Base-by-base conservation (phyloP, 2,113 vertebrate genomes). In the Octodon degus region DNA sequence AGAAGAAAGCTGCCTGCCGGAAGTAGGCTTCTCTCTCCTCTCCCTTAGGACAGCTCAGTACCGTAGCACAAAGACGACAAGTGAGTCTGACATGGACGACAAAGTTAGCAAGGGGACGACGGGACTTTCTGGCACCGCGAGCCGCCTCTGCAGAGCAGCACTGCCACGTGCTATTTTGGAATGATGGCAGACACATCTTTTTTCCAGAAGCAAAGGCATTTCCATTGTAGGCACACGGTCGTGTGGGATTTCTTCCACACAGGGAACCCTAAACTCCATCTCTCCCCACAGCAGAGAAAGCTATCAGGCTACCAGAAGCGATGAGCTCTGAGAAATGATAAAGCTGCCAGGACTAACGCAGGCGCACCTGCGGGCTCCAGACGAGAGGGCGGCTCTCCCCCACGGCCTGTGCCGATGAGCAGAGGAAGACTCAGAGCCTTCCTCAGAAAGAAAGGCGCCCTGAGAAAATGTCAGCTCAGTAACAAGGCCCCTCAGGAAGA, bases 71-170 rank as follows among this genome's bases (percentile, higher is more conserved):
- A 82, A 55, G 32, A 62, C 8, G 70, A 50, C 47, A 72, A 93
- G 37, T 55, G 63, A 89, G n/a, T 55, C 72, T 89, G 34, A 88
- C 68, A 72, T 90, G 25, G 82, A n/a, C 88, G 50, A 77, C 50
- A 82, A 90, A 76, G 87, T 77, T 58, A 95, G 68, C 10, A 74
- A 91, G 63, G 6, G 95, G 60, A 82, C 10, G 20, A 58, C 16
- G 14, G 55, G 55, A 13, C 13, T 1, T 16, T 24, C 5, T 40
- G 34, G 20, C 50, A 12, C 40, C 70, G 60, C 40, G 37, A 86
- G 30, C 13, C 32, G 40, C 53, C 68, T 6, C 32, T 90, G 65
- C n/a, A 90, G 90, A 96, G 58, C 67, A n/a, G 53, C n/a, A 3
- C 16, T 9, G 14, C 43, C 13, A 7, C 34, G 70, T 16, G 67